Evolutionary conservation across 2,113 vertebrate species (phyloP).

Genomic region (Rallus limicola): DNA sequence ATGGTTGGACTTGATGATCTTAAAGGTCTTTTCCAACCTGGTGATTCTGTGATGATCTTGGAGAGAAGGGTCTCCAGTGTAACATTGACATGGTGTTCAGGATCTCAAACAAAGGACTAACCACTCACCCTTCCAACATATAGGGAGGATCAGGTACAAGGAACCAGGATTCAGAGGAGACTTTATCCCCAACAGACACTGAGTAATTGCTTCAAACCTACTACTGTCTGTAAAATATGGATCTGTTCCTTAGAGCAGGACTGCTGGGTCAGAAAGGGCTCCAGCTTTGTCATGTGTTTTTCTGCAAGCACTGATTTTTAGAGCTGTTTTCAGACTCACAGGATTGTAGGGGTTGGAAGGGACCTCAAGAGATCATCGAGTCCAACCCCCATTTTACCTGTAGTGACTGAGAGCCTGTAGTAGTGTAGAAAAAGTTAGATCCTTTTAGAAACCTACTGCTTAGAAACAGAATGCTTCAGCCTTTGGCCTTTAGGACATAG

Average conservation of each 20-base stretch:
- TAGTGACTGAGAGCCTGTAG: neutral
- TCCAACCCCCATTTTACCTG: neutral
- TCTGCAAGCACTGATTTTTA: neutral
- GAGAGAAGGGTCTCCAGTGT: neutral
- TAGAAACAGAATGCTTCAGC: neutral
- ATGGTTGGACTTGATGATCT: no score
- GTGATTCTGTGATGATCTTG: neutral
- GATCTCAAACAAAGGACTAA: neutral
- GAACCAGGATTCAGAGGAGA: neutral
- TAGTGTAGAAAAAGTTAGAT: neutral
- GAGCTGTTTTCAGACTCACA: neutral
- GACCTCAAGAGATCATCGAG: no score
- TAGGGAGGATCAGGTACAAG: neutral
- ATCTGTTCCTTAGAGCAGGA: neutral
- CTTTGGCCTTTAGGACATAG: neutral
- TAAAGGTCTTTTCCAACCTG: no score
- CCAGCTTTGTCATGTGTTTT: neutral
- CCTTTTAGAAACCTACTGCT: neutral
- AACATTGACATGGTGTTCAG: neutral
- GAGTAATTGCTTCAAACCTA: neutral
- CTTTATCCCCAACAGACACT: neutral
- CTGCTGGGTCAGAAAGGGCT: neutral
- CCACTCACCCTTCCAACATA: neutral
- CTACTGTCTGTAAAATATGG: neutral
- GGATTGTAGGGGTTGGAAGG: no score